These are phyloP conservation scores for Cryptosula pallasiana DNA, from an alignment of 2,888 invertebrate species.

Conservation along the genomic window DNA sequence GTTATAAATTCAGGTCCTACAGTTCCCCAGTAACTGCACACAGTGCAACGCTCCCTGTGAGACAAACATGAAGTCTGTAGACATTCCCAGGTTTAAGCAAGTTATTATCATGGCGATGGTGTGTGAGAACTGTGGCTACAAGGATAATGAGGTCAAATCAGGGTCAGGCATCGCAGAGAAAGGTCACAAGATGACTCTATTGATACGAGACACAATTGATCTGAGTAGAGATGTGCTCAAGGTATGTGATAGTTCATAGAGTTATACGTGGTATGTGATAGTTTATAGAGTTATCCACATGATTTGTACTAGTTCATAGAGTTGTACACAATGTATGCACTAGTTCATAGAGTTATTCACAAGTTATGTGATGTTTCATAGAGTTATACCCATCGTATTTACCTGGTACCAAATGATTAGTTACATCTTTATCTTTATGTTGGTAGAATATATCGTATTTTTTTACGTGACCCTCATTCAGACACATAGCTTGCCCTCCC, in stretches of 20 bases:
- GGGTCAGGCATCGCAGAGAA: conserved; percentile 79
- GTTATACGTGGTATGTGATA: no score
- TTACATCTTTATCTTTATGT: no score
- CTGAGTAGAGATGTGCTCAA: conserved; percentile 89
- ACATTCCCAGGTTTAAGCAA: conserved; percentile 80
- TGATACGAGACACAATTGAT: conserved; percentile 67
- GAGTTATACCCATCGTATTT: no score
- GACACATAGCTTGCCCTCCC: no score
- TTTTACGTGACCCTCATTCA: no score
- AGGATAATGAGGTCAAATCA: conserved; percentile 93
- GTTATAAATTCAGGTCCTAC: conserved; percentile 55
- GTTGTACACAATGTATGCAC: no score
- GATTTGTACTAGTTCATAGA: no score
- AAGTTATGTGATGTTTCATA: no score
- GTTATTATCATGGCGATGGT: conserved; percentile 91
- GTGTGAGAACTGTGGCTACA: conserved; percentile 83
- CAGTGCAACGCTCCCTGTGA: conserved; percentile 74
- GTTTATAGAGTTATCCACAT: no score
- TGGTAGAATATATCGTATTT: no score
- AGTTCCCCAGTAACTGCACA: conserved; percentile 80
- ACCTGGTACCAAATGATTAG: no score
- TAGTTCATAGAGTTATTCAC: no score
- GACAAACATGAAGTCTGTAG: conserved; percentile 90
- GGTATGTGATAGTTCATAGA: conserved; percentile 55
- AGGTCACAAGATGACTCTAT: conserved; percentile 73